Base-by-base conservation (phyloP, 2,797 vertebrate species). In the Eidolon dupreanum region DNA sequence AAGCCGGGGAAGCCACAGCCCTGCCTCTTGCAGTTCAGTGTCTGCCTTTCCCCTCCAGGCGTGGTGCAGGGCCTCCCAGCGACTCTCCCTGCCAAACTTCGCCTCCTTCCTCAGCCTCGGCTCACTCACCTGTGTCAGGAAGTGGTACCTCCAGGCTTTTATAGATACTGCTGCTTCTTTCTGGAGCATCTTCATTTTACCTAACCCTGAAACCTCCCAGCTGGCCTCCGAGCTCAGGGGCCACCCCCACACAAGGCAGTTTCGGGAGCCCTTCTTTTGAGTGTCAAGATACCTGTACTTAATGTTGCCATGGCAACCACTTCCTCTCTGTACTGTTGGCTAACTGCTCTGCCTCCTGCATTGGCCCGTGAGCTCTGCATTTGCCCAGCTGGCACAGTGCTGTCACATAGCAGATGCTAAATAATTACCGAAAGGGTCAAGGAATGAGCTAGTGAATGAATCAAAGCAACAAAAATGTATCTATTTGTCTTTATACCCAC, bases 251-350 rank as follows among this genome's bases (percentile, higher is more conserved):
- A 15, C 26, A 24, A 65, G 26, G 15, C 2, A 1, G 26, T 16
- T 19, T 41, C 6, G 28, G 55, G 46, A 38, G 43, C 13, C 59
- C 17, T n/a, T 53, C 17, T 11, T 73, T 55, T 1, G 26, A 0
- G 5, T 4, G 2, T 8, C 46, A 0, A 3, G 0, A 26, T 17
- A 15, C 16, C 33, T 28, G 6, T 15, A n/a, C 59, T 66, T 6
- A 19, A n/a, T 5, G 3, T n/a, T 36, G 6, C 9, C 33, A 1
- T 0, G 20, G 24, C 68, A 17, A 8, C 1, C 22, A 1, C 59
- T 4, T 2, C 4, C 4, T 17, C 10, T 55, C 9, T 6, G 19
- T 41, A 2, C 51, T 4, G 0, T 12, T 8, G 3, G 1, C 55
- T n/a, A 8, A n/a, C 26, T n/a, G 6, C 17, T 65, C 43, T 20